Evolutionary conservation across 1,140 invertebrate genomes (phyloP), one percentile per base, ranked within the genome.

Genomic region (Drosophila neocordata): DNA sequence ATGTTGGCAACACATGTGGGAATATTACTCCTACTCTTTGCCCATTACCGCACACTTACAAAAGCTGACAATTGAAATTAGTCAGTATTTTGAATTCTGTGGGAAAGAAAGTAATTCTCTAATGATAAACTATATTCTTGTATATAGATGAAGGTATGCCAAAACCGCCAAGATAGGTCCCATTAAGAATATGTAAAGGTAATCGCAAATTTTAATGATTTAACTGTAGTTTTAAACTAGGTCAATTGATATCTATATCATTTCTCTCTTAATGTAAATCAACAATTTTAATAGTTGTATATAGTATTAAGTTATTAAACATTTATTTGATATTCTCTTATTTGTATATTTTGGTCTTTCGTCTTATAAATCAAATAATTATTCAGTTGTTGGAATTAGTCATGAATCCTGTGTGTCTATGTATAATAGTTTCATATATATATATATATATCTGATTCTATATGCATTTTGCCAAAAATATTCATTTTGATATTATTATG

Each of bases 401-500:
- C 13, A 48, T 48, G 41, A 48, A 18, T 48, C 15, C 15, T 48
- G 8, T 20, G 41, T 48, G 2, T 20, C n/a, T 48, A 62, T 12
- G 4, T 51, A 35, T 65, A 61, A 60, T 65, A 48, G 57, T 18
- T 55, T 35, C 12, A 58, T 58, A 34, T 38, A 18, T 9, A 38
- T 44, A 13, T 22, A 55, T 60, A 15, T 44, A 27, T 44, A 11
- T 20, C 13, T 41, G 11, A 27, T 12, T 38, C 15, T 62, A n/a
- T 62, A 52, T 62, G 38, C 58, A 67, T 71, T 65, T 52, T 31
- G 44, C 34, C 68, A 58, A 79, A 82, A 81, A 69, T 73, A 77
- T 81, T 62, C 24, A 72, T 63, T 72, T 66, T 66, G 35, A 51
- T 61, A 74, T 69, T 77, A 64, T 76, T 65, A 61, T 65, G 64